These are phyloP conservation scores for Dynastes hyllus DNA, from an alignment of 2,888 invertebrate species.

Conservation along the genomic window DNA sequence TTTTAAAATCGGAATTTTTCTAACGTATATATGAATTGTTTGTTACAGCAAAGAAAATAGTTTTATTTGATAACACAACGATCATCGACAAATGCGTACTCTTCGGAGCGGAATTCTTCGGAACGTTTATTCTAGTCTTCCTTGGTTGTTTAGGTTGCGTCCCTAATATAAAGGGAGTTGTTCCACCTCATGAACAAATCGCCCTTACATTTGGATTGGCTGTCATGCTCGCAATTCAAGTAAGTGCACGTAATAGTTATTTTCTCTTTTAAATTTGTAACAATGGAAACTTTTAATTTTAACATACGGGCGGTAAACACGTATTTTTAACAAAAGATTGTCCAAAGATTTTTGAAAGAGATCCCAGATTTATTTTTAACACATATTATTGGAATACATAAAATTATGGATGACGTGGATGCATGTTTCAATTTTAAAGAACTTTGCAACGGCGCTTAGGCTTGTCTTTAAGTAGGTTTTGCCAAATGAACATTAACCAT, in stretches of 20 bases:
- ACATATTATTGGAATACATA: conserved; percentile 12
- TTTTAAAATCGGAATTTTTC: neutral
- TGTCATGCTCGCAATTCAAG: conserved; percentile 81
- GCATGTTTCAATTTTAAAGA: neutral
- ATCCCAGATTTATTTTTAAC: conserved; percentile 14
- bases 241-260: conserved; percentile 61
- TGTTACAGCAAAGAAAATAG: conserved; percentile 49
- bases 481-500: conserved; percentile 39
- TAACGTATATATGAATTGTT: neutral
- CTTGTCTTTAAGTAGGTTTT: conserved; percentile 12
- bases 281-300: neutral
- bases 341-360: conserved; percentile 9
- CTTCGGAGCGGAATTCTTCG: conserved; percentile 77
- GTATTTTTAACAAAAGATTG: neutral
- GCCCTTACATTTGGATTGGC: conserved; percentile 81
- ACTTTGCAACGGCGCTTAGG: conserved; percentile 35
- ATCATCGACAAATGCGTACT: conserved; percentile 65
- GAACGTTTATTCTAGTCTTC: conserved; percentile 80
- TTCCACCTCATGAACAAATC: conserved; percentile 72
- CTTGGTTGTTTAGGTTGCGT: conserved; percentile 84
- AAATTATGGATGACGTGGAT: conserved; percentile 22
- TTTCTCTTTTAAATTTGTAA: neutral
- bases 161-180: conserved; percentile 64
- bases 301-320: neutral
- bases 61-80: conserved; percentile 63